Conservation (phyloP, 2,797 vertebrate species). For the Synanceia verrucosa region DNA sequence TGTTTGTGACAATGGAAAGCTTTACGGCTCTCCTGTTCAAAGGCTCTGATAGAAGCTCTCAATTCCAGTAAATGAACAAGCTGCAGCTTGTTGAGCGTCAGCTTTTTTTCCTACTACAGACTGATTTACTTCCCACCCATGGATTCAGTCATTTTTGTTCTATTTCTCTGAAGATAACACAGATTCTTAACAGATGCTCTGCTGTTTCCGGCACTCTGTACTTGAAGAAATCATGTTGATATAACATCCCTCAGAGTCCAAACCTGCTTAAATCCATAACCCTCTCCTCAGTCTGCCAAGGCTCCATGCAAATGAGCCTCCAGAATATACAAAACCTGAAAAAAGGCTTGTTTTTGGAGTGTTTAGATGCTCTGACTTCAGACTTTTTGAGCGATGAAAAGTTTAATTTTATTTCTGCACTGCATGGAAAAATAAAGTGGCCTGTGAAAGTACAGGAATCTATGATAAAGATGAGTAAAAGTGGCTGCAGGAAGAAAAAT, state of each 20-base stretch:
- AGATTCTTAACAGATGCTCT: slow-evolving; percentile 46
- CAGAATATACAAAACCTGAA: slow-evolving; percentile 25
- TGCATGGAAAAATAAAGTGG: slow-evolving; percentile 18
- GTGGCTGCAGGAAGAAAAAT: slow-evolving; percentile 21
- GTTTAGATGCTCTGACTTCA: slow-evolving; percentile 30
- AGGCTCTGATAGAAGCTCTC: slow-evolving; percentile 51
- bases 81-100: slow-evolving; percentile 49
- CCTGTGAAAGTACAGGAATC: slow-evolving; percentile 18
- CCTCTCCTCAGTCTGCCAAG: slow-evolving; percentile 41
- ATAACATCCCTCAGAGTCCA: slow-evolving; percentile 32
- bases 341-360: slow-evolving; percentile 33
- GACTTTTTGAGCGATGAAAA: slow-evolving; percentile 18
- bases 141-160: slow-evolving; percentile 49
- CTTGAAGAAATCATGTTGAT: slow-evolving; percentile 46
- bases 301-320: slow-evolving; percentile 37
- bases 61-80: slow-evolving; percentile 62
- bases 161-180: slow-evolving; percentile 36
- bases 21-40: slow-evolving; percentile 30
- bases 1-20: slow-evolving; percentile 42
- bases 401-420: slow-evolving; percentile 33
- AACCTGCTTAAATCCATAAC: slow-evolving; percentile 42
- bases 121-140: slow-evolving; percentile 52
- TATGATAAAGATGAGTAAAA: slow-evolving; percentile 25
- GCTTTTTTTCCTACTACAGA: slow-evolving; percentile 24
- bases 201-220: slow-evolving; percentile 13